Base-by-base conservation (phyloP, 2,113 vertebrate genomes). In the Oxyura jamaicensis region DNA sequence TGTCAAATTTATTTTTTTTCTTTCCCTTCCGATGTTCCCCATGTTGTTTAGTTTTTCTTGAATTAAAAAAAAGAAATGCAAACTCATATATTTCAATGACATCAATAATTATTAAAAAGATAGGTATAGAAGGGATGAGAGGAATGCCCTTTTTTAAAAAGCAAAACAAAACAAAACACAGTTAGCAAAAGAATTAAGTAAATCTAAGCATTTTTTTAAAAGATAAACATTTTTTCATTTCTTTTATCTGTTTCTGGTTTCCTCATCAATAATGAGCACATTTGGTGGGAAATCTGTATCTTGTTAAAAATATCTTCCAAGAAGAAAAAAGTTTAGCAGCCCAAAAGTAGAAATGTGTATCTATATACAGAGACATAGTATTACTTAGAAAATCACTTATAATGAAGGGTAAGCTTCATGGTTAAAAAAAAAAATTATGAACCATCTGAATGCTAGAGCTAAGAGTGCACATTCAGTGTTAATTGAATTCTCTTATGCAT, bases 271-370 rank as follows among this genome's bases (percentile, higher is more conserved):
- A 91, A 59, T 13, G 28, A 75, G 35, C 42, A 80, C 52, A 86
- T 68, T 82, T 42, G 8, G 56, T 79, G 48, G 42, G 31, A 96
- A 96, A 88, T 86, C 60, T 95, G 56, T 88, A 60, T 75, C 83
- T 88, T 75, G 52, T 82, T 95, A 92, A 75, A 94, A 97, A 89
- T 89, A 92, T 60, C 65, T 82, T 66, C 35, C 69, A 69, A 78
- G n/a, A 69, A 78, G n/a, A 22, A 17, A 65, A 65, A 65, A 29
- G 36, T 4, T 7, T 36, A 67, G 17, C 48, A 78, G 23, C 33
- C 41, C n/a, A 44, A 46, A 44, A 68, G 36, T 66, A 87, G 28
- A 69, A 39, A 21, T 42, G 39, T 9, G 39, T 29, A 36, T 13
- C 48, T 25, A 71, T n/a, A 16, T 36, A n/a, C 13, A 83, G 35